A percentile compares a stretch with the other conserved stretches of the same genome.
Evolutionary conservation across 1,140 invertebrate species (phyloP).

Genomic region (Harlomillsia oculata): DNA sequence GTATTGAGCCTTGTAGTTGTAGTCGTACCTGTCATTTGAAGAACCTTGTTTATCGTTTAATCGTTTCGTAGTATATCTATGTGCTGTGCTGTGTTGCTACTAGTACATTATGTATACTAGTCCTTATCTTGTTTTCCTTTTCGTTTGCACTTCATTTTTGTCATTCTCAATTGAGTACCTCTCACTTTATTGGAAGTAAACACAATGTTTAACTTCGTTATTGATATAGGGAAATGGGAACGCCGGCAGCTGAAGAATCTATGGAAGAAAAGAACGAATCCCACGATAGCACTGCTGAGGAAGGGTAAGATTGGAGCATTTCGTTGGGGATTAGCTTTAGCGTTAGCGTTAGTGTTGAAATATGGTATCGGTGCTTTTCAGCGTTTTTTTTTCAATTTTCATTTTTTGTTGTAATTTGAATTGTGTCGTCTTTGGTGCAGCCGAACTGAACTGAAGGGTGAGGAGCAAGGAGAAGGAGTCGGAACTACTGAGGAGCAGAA

Average conservation of each 20-base stretch:
- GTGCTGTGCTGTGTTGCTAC: neutral
- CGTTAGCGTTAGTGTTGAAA: neutral
- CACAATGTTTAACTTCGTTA: neutral
- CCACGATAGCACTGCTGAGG: slow-evolving; percentile 28
- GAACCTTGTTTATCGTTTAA: neutral
- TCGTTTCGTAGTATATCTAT: neutral
- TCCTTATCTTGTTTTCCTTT: no score
- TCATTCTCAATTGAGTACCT: no score
- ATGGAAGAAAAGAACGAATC: slow-evolving; percentile 34
- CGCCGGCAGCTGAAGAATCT: slow-evolving; percentile 16
- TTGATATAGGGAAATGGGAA: slow-evolving; percentile 13
- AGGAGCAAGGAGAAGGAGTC: slow-evolving; percentile 53
- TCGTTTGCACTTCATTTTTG: no score
- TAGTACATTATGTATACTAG: no score
- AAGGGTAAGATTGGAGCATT: no score
- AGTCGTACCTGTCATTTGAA: neutral
- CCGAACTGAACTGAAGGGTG: slow-evolving; percentile 39
- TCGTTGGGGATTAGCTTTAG: no score
- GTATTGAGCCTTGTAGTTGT: no score
- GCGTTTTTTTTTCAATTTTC: neutral
- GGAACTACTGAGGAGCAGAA: slow-evolving; percentile 42
- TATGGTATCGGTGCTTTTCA: neutral
- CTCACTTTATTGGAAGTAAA: neutral
- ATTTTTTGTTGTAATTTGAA: neutral
- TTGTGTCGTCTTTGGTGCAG: slow-evolving; percentile 9